Evolutionary conservation across 2,113 vertebrate species (phyloP).

Genomic region (Prietella phreatophila): DNA sequence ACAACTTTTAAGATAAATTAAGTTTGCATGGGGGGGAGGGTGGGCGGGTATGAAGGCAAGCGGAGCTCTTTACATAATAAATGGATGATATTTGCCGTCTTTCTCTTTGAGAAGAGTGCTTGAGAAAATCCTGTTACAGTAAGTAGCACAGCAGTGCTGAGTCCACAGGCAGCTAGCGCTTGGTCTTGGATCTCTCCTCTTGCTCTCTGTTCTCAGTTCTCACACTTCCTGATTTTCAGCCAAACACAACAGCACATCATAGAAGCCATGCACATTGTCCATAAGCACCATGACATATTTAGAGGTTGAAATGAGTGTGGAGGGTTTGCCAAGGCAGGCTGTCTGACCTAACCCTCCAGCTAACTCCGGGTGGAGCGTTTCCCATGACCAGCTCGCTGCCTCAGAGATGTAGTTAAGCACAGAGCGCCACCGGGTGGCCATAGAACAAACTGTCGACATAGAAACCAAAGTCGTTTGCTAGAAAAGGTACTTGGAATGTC

Average conservation of each 20-base stretch:
- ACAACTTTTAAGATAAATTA: not conserved
- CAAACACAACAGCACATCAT: conserved; percentile 46
- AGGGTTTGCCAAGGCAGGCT: conserved; percentile 30
- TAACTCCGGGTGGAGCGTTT: conserved; percentile 44
- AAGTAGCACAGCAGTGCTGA: conserved; percentile 15
- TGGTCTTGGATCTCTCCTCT: not conserved
- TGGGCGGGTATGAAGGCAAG: not conserved
- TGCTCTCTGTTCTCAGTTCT: not conserved
- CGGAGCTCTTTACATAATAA: conserved; percentile 12
- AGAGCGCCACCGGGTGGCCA: conserved; percentile 67
- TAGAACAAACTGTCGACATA: conserved; percentile 26
- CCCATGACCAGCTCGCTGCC: not conserved
- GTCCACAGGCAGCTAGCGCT: conserved; percentile 27
- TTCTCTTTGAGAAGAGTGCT: conserved; percentile 5
- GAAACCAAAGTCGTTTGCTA: not conserved
- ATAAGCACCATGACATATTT: conserved; percentile 25
- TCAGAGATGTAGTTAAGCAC: conserved; percentile 31
- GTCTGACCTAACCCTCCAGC: conserved; percentile 41
- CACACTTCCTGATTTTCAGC: conserved; percentile 12
- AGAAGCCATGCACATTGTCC: conserved; percentile 20
- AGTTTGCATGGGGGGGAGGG: no score
- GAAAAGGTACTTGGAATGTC: not conserved
- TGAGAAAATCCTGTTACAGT: conserved; percentile 7
- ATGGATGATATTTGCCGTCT: not conserved
- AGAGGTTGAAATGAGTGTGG: conserved; percentile 34